Base-by-base conservation (phyloP, 2,888 invertebrate genomes). In the Beris morrisii region DNA sequence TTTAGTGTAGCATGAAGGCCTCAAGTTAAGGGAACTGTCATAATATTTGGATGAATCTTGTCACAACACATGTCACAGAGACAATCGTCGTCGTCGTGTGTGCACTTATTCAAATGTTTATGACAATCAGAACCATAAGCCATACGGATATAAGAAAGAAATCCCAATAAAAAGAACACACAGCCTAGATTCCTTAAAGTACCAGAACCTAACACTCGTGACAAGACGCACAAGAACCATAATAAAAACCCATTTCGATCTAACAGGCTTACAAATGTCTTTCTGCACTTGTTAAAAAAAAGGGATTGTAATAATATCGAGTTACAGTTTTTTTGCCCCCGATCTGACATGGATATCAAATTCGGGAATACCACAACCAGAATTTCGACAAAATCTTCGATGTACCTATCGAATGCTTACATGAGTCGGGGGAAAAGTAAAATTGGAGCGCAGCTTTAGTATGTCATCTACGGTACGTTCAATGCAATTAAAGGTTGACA, bases 31-130 rank as follows among this genome's bases (percentile, higher is more conserved):
- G 28, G 64, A 65, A 54, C 55, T 64, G 64, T 68, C 66, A 64
- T 58, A 68, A 68, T 64, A 68, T 68, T 68, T 54, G 58, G 66
- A 68, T 63, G 50, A 64, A 52, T 46, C 30, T 64, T 68, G 68
- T 64, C 68, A 68, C 61, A 68, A 55, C 68, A 68, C 38, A 65
- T 56, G 56, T 64, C 64, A 64, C 57, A 64, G 48, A 67, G 67
- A 61, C 64, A 67, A 64, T 56, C 45, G 58, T 58, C 50, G 59
- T 48, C 59, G 28, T 32, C 31, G 48, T 52, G 43, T 56, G 50
- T 38, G 52, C 43, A 52, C 28, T 61, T 61, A 61, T 61, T 61
- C 61, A 61, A 61, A 61, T 61, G 61, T 28, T 50, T 61, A 50
- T 52, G 61, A 52, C 61, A 61, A 61, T 61, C 61, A 38, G 50